Evolutionary conservation across 2,113 vertebrate species (phyloP), one percentile per base, ranked within the genome.

Genomic region (Petroica traversi): DNA sequence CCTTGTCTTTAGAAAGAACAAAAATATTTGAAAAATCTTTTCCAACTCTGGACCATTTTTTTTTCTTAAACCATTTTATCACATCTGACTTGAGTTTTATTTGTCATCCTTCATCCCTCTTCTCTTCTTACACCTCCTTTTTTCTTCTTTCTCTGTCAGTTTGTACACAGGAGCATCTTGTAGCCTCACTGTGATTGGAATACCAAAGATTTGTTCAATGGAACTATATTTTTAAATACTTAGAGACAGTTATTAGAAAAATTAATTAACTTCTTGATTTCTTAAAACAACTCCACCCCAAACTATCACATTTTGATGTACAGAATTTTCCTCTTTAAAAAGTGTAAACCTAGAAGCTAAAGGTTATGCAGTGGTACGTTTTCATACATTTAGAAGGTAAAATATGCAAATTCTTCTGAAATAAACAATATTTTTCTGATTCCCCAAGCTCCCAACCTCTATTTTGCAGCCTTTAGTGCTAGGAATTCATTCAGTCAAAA

Each of bases 311-410:
- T 83, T 86, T 76, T 76, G 54, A 72, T 9, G 26, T 17, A 16
- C 25, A 67, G 68, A 88, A 41, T 2, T 52, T 74, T 63, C 19
- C 6, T 45, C 14, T 74, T 43, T 48, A 62, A 58, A 40, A 2
- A 59, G 5, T 54, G 59, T 19, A 71, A 71, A 58, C 14, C 15
- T 43, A 14, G 58, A 79, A 82, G 45, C 14, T 22, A 52, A 88
- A 75, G 2, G 4, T 41, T 62, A 59, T 29, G 8, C 0, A 0
- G 1, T 19, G 4, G 4, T 59, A 28, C 1, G 13, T 61, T 88
- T 75, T 71, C 23, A 45, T 58, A n/a, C 1, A 51, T 49, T 57
- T 54, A 46, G 25, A 51, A 63, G 7, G 71, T 29, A n/a, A 74
- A 72, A 38, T 63, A 5, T 38, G 55, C 12, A 67, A 54, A 41